Percentiles rank a stretch among this genome's conserved stretches.
Conservation (phyloP, 2,113 vertebrate genomes). For the Myxocyprinus asiaticus region DNA sequence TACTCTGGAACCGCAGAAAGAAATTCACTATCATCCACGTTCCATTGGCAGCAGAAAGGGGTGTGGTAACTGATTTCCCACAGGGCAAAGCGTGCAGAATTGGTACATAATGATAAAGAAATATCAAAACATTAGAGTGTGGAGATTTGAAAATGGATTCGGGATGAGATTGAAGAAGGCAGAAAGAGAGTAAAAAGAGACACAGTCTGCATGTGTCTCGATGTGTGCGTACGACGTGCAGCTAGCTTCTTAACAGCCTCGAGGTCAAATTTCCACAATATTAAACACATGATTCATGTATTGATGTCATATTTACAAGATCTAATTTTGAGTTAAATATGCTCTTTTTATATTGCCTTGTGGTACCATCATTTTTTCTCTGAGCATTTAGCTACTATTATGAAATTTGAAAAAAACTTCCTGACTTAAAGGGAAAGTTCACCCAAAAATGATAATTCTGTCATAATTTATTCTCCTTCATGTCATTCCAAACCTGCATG, state of each 20-base stretch:
- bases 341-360: conserved; percentile 13
- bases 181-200: background rate
- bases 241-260: conserved; percentile 1
- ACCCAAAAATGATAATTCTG: too few relatives aligned
- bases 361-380: background rate
- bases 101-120: conserved; percentile 73
- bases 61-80: conserved; percentile 74
- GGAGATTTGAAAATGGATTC: conserved; percentile 63
- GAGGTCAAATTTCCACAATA: conserved; percentile 29
- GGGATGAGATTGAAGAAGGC: conserved; percentile 44
- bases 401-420: background rate
- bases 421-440: background rate
- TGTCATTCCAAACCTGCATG: too few relatives aligned
- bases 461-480: too few relatives aligned
- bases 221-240: conserved; percentile 8
- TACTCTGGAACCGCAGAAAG: conserved; percentile 59
- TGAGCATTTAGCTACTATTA: conserved; percentile 7
- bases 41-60: conserved; percentile 58
- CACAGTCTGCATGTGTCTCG: conserved; percentile 36
- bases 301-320: conserved; percentile 36
- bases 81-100: conserved; percentile 71
- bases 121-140: conserved; percentile 65
- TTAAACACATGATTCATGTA: conserved; percentile 44
- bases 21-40: conserved; percentile 63
- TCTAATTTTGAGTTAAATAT: conserved; percentile 32